Conservation (phyloP, 2,113 vertebrate genomes). For the Sisor rabdophorus region DNA sequence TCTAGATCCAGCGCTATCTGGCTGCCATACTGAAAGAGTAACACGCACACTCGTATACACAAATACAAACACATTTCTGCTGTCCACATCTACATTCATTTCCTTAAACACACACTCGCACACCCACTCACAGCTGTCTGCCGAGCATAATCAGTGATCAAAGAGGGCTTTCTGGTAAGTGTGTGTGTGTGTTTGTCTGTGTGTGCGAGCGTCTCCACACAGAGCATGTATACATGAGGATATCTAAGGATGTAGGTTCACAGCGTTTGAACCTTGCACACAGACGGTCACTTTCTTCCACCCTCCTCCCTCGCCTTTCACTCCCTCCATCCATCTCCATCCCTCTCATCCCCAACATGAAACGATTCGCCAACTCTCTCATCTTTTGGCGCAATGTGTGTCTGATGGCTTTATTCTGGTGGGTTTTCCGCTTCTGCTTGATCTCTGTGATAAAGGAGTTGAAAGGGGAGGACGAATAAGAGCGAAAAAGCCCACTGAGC, state of each 20-base stretch:
- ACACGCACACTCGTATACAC: conserved; percentile 26
- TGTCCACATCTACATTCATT: conserved; percentile 34
- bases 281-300: conserved; percentile 23
- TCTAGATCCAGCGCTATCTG: conserved; percentile 38
- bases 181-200: neutral
- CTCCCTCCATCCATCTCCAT: conserved; percentile 32
- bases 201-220: neutral
- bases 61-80: conserved; percentile 37
- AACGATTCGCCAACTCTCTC: conserved; percentile 12
- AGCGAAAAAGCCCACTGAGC: neutral
- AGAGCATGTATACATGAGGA: conserved; percentile 26
- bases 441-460: conserved; percentile 33
- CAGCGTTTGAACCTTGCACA: conserved; percentile 21
- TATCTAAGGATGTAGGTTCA: conserved; percentile 28
- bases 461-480: neutral
- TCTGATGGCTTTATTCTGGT: conserved; percentile 24
- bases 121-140: conserved; percentile 35
- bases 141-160: conserved; percentile 28
- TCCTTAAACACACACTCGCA: conserved; percentile 32
- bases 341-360: conserved; percentile 28
- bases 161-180: conserved; percentile 21
- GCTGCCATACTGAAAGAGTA: conserved; percentile 32
- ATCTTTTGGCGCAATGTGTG: conserved; percentile 18
- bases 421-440: conserved; percentile 22
- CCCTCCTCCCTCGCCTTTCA: conserved; percentile 7